Conservation (phyloP, 2,888 invertebrate species). For the Himalopsyche anomala region DNA sequence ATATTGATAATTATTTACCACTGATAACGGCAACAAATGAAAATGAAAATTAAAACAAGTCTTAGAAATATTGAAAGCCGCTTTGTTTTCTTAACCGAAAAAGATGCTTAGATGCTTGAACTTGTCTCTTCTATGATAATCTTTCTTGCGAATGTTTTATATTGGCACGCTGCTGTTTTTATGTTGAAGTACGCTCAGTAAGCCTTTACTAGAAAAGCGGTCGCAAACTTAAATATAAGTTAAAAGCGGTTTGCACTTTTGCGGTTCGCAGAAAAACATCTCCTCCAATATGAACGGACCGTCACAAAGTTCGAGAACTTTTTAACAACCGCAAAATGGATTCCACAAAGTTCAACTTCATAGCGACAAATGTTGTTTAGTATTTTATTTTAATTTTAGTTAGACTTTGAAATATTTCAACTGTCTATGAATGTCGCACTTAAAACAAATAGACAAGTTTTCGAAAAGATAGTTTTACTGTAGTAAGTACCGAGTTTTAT, state of each 20-base stretch:
- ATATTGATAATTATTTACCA: no score
- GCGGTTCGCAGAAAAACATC: constrained; percentile 18
- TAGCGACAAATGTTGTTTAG: constrained; percentile 1
- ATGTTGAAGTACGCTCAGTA: neutral
- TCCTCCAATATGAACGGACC: constrained; percentile 10
- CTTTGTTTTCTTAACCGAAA: no score
- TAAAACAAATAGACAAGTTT: no score
- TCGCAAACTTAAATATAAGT: neutral
- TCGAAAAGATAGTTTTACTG: no score
- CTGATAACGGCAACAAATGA: no score
- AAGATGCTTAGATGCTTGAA: no score
- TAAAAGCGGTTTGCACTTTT: neutral
- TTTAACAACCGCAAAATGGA: constrained; percentile 7
- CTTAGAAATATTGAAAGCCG: no score
- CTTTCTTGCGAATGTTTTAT: neutral
- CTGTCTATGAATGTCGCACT: no score
- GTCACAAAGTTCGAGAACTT: neutral
- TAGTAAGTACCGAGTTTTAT: no score
- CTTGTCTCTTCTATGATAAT: neutral
- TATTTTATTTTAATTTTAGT: neutral
- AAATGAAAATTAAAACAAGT: no score
- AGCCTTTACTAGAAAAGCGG: neutral
- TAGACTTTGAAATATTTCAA: neutral
- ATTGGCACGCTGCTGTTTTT: neutral
- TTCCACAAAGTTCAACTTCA: constrained; percentile 17